These are phyloP conservation scores for Thamnophis elegans DNA, from an alignment of 2,797 vertebrate genomes.

Conservation along the genomic window DNA sequence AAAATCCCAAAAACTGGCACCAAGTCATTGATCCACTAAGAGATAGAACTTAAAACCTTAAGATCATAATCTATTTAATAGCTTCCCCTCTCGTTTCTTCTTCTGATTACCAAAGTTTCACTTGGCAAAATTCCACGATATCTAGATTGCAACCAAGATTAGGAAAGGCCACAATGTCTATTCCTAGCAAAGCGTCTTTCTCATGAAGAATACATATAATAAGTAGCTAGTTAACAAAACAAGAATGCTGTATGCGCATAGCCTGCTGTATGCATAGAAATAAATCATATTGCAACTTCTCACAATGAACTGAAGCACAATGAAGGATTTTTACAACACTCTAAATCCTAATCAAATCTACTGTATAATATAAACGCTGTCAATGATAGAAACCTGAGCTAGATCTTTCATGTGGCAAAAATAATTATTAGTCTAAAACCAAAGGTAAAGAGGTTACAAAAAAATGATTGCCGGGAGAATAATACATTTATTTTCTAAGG, in stretches of 20 bases:
- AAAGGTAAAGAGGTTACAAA: neutral
- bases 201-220: neutral
- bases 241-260: neutral
- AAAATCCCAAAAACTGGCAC: neutral
- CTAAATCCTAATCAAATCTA: neutral
- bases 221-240: neutral
- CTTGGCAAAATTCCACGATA: neutral
- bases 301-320: neutral
- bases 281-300: neutral
- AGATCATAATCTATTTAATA: neutral
- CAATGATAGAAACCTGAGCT: neutral
- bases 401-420: neutral
- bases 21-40: neutral
- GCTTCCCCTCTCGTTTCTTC: neutral
- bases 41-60: neutral
- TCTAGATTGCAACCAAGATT: neutral
- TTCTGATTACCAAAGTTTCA: neutral
- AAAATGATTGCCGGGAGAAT: neutral
- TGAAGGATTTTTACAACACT: neutral
- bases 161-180: neutral
- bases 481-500: neutral
- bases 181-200: neutral
- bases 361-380: neutral
- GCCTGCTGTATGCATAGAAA: neutral
- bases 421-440: neutral